Conservation (phyloP, 2,113 vertebrate genomes). For the Ctenomys sociabilis region DNA sequence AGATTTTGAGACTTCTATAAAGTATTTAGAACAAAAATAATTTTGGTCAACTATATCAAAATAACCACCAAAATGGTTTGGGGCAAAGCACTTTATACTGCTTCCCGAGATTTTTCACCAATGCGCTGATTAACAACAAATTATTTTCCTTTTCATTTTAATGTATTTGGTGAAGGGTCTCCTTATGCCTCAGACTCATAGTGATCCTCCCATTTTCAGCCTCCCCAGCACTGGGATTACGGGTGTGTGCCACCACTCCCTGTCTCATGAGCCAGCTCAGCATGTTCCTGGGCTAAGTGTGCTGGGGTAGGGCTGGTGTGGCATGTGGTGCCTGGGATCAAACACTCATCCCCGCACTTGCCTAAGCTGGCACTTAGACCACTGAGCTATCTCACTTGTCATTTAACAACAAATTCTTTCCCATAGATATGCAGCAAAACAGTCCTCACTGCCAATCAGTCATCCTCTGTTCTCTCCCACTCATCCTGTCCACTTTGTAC, state of each 20-base stretch:
- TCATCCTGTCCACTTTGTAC: background rate
- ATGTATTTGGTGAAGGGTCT: too few species aligned
- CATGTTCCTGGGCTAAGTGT: too few species aligned
- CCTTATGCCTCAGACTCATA: too few species aligned
- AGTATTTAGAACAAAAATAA: constrained; percentile 37
- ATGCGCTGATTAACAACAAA: background rate
- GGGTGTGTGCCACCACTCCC: too few species aligned
- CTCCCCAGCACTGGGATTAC: too few species aligned
- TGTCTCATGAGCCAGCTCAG: too few species aligned
- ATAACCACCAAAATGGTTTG: background rate
- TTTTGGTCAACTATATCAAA: background rate
- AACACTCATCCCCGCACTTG: too few species aligned
- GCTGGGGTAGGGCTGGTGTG: too few species aligned
- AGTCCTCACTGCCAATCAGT: background rate
- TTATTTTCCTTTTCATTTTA: background rate
- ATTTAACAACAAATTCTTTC: background rate
- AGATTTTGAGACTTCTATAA: constrained; percentile 20
- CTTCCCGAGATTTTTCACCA: background rate
- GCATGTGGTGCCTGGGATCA: too few species aligned
- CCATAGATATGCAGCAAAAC: background rate
- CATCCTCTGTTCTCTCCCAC: background rate
- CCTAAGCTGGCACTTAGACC: too few species aligned
- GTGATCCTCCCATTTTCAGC: too few species aligned
- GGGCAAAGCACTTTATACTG: background rate
- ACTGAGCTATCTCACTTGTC: too few species aligned